These are phyloP conservation scores for Cacoxenus indagator DNA, from an alignment of 2,888 invertebrate genomes.

Conservation along the genomic window DNA sequence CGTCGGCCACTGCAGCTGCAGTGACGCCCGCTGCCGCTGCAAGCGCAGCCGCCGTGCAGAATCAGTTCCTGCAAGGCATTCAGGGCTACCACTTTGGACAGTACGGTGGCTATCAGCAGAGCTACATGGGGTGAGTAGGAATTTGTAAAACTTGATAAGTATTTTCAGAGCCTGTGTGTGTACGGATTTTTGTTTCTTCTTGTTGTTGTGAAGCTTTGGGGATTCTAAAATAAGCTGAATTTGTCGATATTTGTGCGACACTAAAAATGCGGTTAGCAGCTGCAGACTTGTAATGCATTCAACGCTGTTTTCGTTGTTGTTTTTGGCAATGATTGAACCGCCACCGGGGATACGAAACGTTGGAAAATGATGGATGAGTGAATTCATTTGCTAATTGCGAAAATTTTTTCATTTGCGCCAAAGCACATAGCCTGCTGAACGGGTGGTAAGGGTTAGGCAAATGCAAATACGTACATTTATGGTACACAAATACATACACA, in stretches of 20 bases:
- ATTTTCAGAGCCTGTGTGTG: slow-evolving; percentile 32
- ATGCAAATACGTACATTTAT: background rate
- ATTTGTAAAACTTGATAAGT: slow-evolving; percentile 33
- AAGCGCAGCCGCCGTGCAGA: slow-evolving; percentile 83
- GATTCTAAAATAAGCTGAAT: slow-evolving; percentile 40
- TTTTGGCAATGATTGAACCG: slow-evolving; percentile 57
- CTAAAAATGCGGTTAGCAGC: slow-evolving; percentile 18
- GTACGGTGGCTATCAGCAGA: slow-evolving; percentile 91
- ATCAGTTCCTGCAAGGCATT: slow-evolving; percentile 89
- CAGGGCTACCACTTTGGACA: slow-evolving; percentile 90
- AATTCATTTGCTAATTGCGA: slow-evolving; percentile 69
- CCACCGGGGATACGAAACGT: slow-evolving; percentile 57
- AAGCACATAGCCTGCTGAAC: background rate
- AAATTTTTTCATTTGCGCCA: slow-evolving; percentile 53
- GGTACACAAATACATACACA: background rate
- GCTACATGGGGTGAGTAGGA: slow-evolving; percentile 87
- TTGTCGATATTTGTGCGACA: slow-evolving; percentile 20
- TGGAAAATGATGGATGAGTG: slow-evolving; percentile 67
- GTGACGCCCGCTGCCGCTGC: slow-evolving; percentile 76
- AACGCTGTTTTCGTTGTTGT: slow-evolving; percentile 11
- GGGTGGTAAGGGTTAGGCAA: background rate
- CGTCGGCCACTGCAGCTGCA: slow-evolving; percentile 73
- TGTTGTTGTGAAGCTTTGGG: background rate
- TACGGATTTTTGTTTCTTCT: background rate
- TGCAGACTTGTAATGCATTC: background rate